Percentiles rank a stretch among this genome's conserved stretches.
Evolutionary conservation across 1,140 invertebrate genomes (phyloP).

Genomic region (Melipona quadrifasciata): DNA sequence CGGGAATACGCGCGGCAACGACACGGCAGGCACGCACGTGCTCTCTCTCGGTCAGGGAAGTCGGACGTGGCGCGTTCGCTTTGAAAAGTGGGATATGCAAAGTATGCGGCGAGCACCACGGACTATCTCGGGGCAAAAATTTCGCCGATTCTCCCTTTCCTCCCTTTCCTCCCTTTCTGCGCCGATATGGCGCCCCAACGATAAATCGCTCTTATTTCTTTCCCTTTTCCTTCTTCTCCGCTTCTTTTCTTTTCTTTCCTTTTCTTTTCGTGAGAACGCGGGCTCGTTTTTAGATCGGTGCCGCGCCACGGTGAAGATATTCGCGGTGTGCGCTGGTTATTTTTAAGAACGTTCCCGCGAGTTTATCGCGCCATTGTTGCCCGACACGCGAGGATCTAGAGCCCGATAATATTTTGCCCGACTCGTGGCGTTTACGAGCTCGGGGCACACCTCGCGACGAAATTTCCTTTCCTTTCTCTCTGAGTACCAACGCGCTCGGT

Average conservation of each 20-base stretch:
- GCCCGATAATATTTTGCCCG: conserved; percentile 26
- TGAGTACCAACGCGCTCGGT: too few relatives aligned
- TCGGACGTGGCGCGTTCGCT: conserved; percentile 47
- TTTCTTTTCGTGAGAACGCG: background rate
- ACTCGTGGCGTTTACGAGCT: background rate
- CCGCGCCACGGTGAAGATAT: conserved; percentile 32
- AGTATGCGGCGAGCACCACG: conserved; percentile 19
- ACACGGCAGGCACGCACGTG: conserved; percentile 48
- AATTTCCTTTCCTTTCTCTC: background rate
- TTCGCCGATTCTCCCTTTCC: conserved; percentile 46
- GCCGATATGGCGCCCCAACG: conserved; percentile 31
- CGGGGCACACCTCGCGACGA: background rate
- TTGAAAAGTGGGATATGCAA: conserved; percentile 58
- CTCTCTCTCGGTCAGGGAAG: conserved; percentile 41
- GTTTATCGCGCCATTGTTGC: conserved; percentile 44
- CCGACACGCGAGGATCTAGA: background rate
- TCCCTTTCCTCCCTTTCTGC: conserved; percentile 28
- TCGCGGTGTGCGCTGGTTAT: conserved; percentile 13
- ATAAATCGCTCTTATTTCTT: conserved; percentile 45
- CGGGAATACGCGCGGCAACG: conserved; percentile 32
- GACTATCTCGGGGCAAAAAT: conserved; percentile 28
- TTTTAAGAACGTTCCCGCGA: conserved; percentile 42
- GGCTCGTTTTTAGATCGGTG: conserved; percentile 34
- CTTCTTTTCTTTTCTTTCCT: background rate
- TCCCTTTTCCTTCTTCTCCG: too few relatives aligned